These are phyloP conservation scores for Spilosoma lubricipeda DNA, from an alignment of 2,888 invertebrate species.

Conservation along the genomic window DNA sequence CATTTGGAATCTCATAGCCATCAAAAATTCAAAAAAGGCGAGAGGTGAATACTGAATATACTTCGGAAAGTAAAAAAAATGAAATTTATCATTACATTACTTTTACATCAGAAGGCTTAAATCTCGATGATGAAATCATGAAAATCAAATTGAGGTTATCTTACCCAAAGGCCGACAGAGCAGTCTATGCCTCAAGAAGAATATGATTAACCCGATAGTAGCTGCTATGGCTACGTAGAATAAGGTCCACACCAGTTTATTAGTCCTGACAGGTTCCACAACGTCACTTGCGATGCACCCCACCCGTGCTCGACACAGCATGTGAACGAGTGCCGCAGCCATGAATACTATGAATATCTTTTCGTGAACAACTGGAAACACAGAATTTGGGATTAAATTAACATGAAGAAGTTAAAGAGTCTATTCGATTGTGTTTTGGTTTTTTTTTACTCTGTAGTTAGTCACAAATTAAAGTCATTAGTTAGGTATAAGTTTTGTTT, in stretches of 20 bases:
- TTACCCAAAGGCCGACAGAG: slow-evolving; percentile 96
- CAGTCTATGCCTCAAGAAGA: slow-evolving; percentile 95
- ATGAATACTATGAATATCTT: slow-evolving; percentile 97
- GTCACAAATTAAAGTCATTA: not conserved
- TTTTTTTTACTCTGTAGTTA: not conserved
- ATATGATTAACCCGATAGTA: slow-evolving; percentile 93
- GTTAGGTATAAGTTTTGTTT: too few species aligned
- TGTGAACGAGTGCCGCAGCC: slow-evolving; percentile 93
- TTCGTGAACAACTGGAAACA: slow-evolving; percentile 93
- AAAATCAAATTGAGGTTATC: too few species aligned
- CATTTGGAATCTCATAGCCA: too few species aligned
- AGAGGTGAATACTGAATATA: not conserved
- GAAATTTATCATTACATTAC: not conserved
- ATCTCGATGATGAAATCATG: too few species aligned
- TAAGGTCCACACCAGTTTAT: slow-evolving; percentile 88
- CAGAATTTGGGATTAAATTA: slow-evolving; percentile 22
- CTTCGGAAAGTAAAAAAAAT: not conserved
- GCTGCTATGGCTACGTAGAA: slow-evolving; percentile 92
- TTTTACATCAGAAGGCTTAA: not conserved
- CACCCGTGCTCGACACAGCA: slow-evolving; percentile 86
- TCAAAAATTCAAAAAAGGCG: not conserved
- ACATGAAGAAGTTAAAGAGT: not conserved
- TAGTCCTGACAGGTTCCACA: slow-evolving; percentile 87
- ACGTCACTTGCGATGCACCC: slow-evolving; percentile 75
- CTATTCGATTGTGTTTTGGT: not conserved